These are phyloP conservation scores for Pipra filicauda DNA, from an alignment of 2,113 vertebrate species.

Conservation along the genomic window DNA sequence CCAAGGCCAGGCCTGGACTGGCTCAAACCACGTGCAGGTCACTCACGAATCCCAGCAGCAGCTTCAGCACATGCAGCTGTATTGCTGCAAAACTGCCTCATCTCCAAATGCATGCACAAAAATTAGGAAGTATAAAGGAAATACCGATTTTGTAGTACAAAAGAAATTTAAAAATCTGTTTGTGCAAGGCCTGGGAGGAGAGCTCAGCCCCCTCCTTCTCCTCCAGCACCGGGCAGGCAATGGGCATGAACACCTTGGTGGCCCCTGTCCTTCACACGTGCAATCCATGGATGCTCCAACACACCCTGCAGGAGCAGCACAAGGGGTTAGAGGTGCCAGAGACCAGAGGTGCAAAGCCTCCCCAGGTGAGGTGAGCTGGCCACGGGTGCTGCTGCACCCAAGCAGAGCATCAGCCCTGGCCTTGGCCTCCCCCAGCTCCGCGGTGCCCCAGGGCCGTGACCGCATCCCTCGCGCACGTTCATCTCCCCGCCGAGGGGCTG, in stretches of 20 bases:
- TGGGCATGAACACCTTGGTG: neutral
- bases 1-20: neutral
- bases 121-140: neutral
- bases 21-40: neutral
- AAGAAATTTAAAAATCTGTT: neutral
- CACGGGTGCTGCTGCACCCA: neutral
- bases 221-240: too few relatives aligned
- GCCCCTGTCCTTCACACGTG: rapidly evolving
- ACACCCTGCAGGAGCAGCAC: neutral
- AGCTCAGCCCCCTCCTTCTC: neutral
- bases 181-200: neutral
- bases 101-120: neutral
- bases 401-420: neutral
- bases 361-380: neutral
- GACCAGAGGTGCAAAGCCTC: neutral
- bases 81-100: rapidly evolving
- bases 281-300: rapidly evolving
- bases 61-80: rapidly evolving
- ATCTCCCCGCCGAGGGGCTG: neutral
- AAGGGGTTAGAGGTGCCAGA: neutral
- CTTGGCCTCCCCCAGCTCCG: neutral
- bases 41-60: neutral
- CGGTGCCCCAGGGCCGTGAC: neutral
- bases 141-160: rapidly evolving
- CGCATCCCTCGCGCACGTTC: neutral